Base-by-base conservation (phyloP, 2,888 invertebrate genomes). In the Carabus problematicus region DNA sequence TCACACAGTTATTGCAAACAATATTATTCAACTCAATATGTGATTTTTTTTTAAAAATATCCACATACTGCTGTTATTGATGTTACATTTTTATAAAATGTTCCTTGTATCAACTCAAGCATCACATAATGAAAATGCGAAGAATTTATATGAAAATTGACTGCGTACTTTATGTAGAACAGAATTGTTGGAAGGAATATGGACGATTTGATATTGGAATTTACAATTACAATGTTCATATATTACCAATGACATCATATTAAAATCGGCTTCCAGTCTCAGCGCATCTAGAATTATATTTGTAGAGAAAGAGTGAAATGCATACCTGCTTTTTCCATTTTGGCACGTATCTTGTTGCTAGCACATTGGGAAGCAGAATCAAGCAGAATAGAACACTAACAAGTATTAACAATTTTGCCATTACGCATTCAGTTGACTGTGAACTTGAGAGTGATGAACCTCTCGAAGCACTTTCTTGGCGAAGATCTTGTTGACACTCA, bases 321-420 rank as follows among this genome's bases (percentile, higher is more conserved):
- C 82, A 80, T 76, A 90, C 90, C 87, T 90, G 89, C 77, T 91
- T 91, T 80, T 91, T 92, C 92, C 92, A 92, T 82, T 91, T 91
- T 0, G 91, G 91, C 71, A 91, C 84, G 80, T 88, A 90, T 80
- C 85, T 85, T 9, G 85, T 84, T 9, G 80, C 67, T 45, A 70
- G 73, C 42, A 76, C 78, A 70, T 70, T 72, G 3, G 75, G 72
- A 56, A 29, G 29, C 12, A 29, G n/a, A 40, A 39, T 19, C 29
- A 56, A 12, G 29, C 56, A 56, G 12, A 56, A 29, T 4, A 56
- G 29, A 9, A n/a, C 40, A 56, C 12, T 56, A 19, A 39, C 40
- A 19, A 64, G 45, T 7, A 4, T 19, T 11, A 58, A 12, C 29
- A 29, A 11, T 41, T 14, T 42, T 12, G 12, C 63, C 63, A 52